Evolutionary conservation across 1,140 invertebrate genomes (phyloP), one percentile per base, ranked within the genome.

Genomic region (Polypedilum vanderplanki): DNA sequence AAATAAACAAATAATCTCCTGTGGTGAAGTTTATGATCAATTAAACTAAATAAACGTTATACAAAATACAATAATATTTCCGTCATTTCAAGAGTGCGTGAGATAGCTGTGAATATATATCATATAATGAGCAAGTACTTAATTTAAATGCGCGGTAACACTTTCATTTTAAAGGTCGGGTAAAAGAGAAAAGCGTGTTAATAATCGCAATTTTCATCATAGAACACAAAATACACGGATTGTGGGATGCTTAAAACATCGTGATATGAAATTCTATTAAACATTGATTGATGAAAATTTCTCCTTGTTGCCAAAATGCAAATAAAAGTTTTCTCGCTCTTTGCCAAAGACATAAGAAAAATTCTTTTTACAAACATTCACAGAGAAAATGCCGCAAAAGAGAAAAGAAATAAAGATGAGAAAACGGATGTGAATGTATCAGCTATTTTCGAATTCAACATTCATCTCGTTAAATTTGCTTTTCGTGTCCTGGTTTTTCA

Each of bases 201-300:
- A 57, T 57, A 57, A 57, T 57, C 46, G 46, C 46, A 57, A 57
- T 57, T 57, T 12, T n/a, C 24, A 5, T 1, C 5, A 33, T 1
- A 33, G 5, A 33, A 33, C 24, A 15, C 46, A 57, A 8, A 57
- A n/a, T 5, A 33, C 46, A 57, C 46, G 46, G 46, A n/a, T 57
- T 57, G 46, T 57, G 46, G 46, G 12, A 12, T 57, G 46, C 15
- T 57, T 4, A 57, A n/a, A 57, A 57, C 46, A 57, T 57, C 46
- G 46, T 57, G 46, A 57, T 57, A 15, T n/a, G 46, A 57, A 57
- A 33, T 12, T 57, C 46, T 57, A 57, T 57, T 57, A 57, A 33
- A 57, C 46, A 57, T 57, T 57, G 46, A 57, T 57, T 57, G 46
- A 57, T 57, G 46, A 57, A 57, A 57, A 57, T 57, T 57, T 57